phyloP scores from a whole-genome alignment of 2,888 invertebrate genomes.

The Sympetrum striolatum region DNA sequence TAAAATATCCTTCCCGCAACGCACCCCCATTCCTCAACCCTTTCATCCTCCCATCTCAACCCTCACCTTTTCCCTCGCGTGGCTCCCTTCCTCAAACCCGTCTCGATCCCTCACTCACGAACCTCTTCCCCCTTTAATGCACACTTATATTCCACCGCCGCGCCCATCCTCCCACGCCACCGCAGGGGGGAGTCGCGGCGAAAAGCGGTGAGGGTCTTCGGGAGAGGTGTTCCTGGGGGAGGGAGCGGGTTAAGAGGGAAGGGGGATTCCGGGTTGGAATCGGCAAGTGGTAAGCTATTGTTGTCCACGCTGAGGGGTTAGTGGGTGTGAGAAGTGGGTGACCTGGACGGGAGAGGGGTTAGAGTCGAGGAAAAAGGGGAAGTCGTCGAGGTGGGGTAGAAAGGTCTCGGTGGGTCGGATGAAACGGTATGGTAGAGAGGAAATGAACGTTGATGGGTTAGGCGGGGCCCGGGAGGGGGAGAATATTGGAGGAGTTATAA shows the following conservation, averaged over 20 bases:
- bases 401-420: background rate
- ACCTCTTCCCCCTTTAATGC: slow-evolving; percentile 38
- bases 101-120: slow-evolving; percentile 23
- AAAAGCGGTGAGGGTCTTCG: background rate
- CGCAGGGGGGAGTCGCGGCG: slow-evolving; percentile 13
- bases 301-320: slow-evolving; percentile 15
- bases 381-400: background rate
- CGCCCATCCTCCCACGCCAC: background rate
- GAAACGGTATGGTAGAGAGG: background rate
- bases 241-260: background rate
- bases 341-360: background rate
- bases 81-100: background rate
- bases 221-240: background rate
- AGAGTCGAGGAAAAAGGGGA: background rate
- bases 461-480: background rate
- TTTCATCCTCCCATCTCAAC: background rate
- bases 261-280: background rate
- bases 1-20: background rate
- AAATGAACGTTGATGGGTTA: background rate
- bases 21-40: background rate
- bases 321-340: background rate
- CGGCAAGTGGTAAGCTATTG: slow-evolving; percentile 39
- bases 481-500: background rate
- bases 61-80: background rate
- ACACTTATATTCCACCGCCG: background rate